Base-by-base conservation (phyloP, 2,888 invertebrate genomes). In the Coremacera marginata region DNA sequence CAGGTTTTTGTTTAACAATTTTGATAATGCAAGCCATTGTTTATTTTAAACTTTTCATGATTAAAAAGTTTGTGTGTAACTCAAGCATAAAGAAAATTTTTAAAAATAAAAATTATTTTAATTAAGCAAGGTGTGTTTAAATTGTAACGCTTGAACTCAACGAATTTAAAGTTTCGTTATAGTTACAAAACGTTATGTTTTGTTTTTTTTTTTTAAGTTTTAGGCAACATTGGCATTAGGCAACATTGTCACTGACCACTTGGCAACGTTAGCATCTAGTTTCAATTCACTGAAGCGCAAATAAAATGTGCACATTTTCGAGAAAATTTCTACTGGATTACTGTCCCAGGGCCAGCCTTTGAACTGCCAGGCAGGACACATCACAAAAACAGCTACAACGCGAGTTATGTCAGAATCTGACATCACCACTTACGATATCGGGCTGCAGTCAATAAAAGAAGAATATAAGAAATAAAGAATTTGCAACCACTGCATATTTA, bases 301-400 rank as follows among this genome's bases (percentile, higher is more conserved):
- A 89, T 99, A 98, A 90, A 98, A 99, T 72, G 98, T 99, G 88
- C 95, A 95, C 86, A 99, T 96, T 91, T 97, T 97, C 76, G 98
- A 94, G 89, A 99, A 99, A 82, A 99, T 99, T 86, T 99, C 98
- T 0, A 97, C 97, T 0, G 99, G 99, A 90, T 98, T 98, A 19
- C 96, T 96, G 86, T 96, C 96, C 95, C 98, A 99, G 0, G 99
- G 99, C 97, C 99, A 99, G 34, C 98, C 98, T 90, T 99, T 99
- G 90, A 99, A 99, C 91, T 99, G 99, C 99, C 99, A 99, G 0
- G 98, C 97, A 0, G 98, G 99, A 0, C 99, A 99, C 92, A 98
- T 97, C 0, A 99, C 99, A 90, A 99, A 99, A 0, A 99, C 99
- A 0, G 96, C 99, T 0, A 99, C 99, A 1, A 99, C 99, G 76